Evolutionary conservation across 2,113 vertebrate species (phyloP).

Genomic region (Ammospiza nelsoni): DNA sequence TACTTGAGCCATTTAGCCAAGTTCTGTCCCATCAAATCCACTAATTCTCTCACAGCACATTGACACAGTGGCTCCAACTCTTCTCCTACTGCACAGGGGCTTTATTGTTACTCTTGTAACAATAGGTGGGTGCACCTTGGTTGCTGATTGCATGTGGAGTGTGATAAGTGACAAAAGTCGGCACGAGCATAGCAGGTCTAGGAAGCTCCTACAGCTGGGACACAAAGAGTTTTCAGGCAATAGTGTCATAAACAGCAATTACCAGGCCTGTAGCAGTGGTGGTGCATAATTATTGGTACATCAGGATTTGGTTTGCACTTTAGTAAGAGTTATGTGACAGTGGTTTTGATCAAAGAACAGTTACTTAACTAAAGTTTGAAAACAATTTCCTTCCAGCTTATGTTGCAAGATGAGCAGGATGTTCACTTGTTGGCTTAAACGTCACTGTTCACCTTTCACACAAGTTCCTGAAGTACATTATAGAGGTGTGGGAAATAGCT

Average conservation of each 20-base stretch:
- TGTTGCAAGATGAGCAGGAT: constrained; percentile 50
- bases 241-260: not conserved
- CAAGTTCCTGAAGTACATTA: not conserved
- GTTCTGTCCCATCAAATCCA: too few species aligned
- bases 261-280: not conserved
- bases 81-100: not conserved
- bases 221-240: not conserved
- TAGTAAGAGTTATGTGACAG: too few species aligned
- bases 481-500: not conserved
- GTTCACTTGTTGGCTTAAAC: not conserved
- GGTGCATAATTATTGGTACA: too few species aligned
- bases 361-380: not conserved
- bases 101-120: not conserved
- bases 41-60: too few species aligned
- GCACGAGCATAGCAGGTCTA: rapidly evolving
- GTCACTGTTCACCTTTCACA: not conserved
- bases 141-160: not conserved
- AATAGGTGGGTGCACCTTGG: not conserved
- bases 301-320: not conserved
- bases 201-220: not conserved
- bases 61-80: not conserved
- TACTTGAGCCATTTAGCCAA: not conserved
- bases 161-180: not conserved
- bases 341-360: not conserved
- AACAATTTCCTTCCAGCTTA: not conserved